Evolutionary conservation across 2,888 invertebrate species (phyloP), one percentile per base, ranked within the genome.

Genomic region (Cerceris rybyensis): DNA sequence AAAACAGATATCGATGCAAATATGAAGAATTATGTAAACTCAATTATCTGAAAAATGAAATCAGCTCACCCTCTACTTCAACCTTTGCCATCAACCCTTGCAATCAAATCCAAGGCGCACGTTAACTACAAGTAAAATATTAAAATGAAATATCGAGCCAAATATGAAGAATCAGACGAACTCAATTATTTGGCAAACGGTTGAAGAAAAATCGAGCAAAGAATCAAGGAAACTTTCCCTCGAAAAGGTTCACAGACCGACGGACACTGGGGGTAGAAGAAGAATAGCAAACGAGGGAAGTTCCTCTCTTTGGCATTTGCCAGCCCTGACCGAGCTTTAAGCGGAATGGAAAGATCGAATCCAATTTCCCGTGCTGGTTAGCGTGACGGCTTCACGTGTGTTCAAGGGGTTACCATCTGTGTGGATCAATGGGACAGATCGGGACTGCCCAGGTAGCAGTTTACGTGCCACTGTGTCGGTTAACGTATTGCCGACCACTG

Each of bases 331-430:
- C 39, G 69, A 69, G 72, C 63, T 79, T 70, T 63, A 70, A 69
- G 70, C 78, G 69, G 69, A 79, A 80, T 60, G 58, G 75, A 68
- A 64, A 70, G 70, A 84, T 75, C 82, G 85, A 84, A 84, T 82
- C 75, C 82, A 84, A 84, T 84, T 84, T 84, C 75, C 82, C 80
- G 80, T 78, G 61, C 71, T 68, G 65, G 69, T 69, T 74, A 68
- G 75, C 77, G 75, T 78, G 82, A 80, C 71, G 64, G 55, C 11
- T 64, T 70, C 69, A 68, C 79, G 71, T 79, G 69, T 66, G 42
- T 71, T 49, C 66, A 28, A 28, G 66, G 42, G 69, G 66, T 68
- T 72, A 59, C 63, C 58, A 54, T 70, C 60, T 58, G 60, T n/a
- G 42, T 59, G 67, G 70, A 69, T 71, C 81, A 75, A 75, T 74